Percentiles rank a stretch among this genome's conserved stretches.
Evolutionary conservation across 2,797 vertebrate genomes (phyloP).

Genomic region (Coracias cyanogaster): DNA sequence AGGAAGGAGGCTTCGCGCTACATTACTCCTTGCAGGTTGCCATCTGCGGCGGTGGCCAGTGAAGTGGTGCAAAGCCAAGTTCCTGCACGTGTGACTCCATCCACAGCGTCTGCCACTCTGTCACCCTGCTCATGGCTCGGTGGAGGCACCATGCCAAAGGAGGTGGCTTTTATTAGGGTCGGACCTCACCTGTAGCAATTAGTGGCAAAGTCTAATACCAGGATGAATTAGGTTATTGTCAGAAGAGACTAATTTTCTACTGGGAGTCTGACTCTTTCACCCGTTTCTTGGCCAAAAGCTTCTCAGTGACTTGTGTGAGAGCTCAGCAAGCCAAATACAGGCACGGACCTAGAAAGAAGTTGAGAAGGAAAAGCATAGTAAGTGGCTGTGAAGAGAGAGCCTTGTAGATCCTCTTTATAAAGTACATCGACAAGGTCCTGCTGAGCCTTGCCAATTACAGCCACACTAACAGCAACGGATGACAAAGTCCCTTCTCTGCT

Average conservation of each 20-base stretch:
- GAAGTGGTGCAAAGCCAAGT: not conserved
- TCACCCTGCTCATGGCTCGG: fast-evolving
- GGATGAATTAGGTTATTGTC: constrained; percentile 32
- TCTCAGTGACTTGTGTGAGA: not conserved
- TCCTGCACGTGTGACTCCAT: fast-evolving
- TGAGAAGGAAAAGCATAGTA: not conserved
- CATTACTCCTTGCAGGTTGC: not conserved
- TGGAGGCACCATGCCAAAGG: not conserved
- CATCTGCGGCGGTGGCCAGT: not conserved
- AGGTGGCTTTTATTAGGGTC: not conserved
- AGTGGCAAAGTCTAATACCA: constrained; percentile 2
- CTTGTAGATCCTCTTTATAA: not conserved
- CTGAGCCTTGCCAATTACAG: not conserved
- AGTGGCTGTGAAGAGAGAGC: not conserved
- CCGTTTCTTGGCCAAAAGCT: not conserved
- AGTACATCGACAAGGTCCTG: not conserved
- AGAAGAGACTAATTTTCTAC: not conserved
- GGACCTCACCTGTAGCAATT: not conserved
- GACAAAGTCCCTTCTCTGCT: not conserved
- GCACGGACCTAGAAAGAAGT: not conserved
- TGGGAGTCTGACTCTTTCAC: not conserved
- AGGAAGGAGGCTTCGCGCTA: not conserved
- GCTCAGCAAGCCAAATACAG: not conserved
- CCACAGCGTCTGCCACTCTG: fast-evolving
- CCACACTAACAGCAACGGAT: not conserved